Evolutionary conservation across 2,888 invertebrate species (phyloP).

Genomic region (Sinodicranocentrus sp.): DNA sequence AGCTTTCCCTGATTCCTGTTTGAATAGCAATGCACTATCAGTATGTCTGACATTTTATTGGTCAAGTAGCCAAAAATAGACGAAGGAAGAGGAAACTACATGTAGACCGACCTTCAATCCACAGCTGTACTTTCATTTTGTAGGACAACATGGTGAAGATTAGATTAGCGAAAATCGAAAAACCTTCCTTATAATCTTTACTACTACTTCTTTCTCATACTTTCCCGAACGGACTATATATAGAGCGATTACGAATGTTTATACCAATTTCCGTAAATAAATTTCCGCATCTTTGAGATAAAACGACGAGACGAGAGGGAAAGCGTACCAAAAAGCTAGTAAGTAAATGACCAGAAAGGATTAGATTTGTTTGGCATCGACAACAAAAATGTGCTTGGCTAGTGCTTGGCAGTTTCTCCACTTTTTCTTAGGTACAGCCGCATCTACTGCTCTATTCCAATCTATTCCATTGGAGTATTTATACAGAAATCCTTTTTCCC

Average conservation of each 20-base stretch:
- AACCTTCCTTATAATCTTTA: neutral
- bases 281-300: too few species aligned
- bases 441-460: neutral
- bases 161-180: neutral
- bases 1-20: neutral
- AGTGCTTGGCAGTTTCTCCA: too few species aligned
- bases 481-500: too few species aligned
- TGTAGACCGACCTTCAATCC: neutral
- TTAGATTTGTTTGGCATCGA: too few species aligned
- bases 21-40: neutral
- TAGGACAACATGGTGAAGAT: neutral
- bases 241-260: too few species aligned
- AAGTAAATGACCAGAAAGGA: too few species aligned
- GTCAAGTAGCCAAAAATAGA: neutral
- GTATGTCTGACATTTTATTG: neutral
- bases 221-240: too few species aligned
- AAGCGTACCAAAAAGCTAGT: too few species aligned
- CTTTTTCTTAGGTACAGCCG: too few species aligned
- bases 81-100: neutral
- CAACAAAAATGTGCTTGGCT: too few species aligned
- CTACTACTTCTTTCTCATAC: neutral
- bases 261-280: too few species aligned
- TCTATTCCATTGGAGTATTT: neutral
- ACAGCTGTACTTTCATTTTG: neutral
- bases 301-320: too few species aligned